Percentiles rank a stretch among this genome's conserved stretches.
phyloP scores from a whole-genome alignment of 2,797 vertebrate species.

The Microctenopoma stevenorrisi region DNA sequence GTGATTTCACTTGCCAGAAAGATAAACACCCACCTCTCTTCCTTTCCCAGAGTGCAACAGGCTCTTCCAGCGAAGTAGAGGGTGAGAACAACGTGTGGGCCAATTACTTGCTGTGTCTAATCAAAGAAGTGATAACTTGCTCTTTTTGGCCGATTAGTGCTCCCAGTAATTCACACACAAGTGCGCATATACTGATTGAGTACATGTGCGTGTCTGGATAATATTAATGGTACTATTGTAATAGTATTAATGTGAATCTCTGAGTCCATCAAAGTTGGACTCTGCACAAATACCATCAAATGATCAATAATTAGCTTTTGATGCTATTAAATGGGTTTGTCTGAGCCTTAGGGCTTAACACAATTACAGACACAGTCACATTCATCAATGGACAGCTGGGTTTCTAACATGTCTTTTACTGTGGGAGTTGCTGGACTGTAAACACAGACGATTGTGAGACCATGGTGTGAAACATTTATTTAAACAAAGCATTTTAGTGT shows the following conservation, averaged over 20 bases:
- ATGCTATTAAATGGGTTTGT: not conserved
- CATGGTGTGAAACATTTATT: not conserved
- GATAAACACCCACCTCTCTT: constrained; percentile 27
- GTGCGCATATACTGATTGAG: not conserved
- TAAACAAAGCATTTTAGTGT: not conserved
- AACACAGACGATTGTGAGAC: not conserved
- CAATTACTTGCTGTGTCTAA: constrained; percentile 55
- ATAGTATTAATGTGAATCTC: too few relatives aligned
- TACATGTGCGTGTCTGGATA: not conserved
- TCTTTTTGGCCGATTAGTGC: constrained; percentile 51
- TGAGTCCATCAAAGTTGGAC: too few relatives aligned
- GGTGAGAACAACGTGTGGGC: constrained; percentile 15
- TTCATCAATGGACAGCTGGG: not conserved
- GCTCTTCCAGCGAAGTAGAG: constrained; percentile 38
- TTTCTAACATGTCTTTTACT: not conserved
- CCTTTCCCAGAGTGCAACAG: constrained; percentile 42
- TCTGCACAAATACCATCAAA: too few relatives aligned
- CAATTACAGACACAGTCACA: not conserved
- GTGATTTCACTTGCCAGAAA: constrained; percentile 20
- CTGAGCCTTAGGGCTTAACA: not conserved
- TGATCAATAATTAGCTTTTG: too few relatives aligned
- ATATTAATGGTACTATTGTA: not conserved
- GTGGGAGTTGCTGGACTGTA: not conserved
- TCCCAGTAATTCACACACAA: constrained; percentile 17
- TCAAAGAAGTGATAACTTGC: constrained; percentile 58